Evolutionary conservation across 2,113 vertebrate species (phyloP), one percentile per base, ranked within the genome.

Genomic region (Lepisosteus oculatus): DNA sequence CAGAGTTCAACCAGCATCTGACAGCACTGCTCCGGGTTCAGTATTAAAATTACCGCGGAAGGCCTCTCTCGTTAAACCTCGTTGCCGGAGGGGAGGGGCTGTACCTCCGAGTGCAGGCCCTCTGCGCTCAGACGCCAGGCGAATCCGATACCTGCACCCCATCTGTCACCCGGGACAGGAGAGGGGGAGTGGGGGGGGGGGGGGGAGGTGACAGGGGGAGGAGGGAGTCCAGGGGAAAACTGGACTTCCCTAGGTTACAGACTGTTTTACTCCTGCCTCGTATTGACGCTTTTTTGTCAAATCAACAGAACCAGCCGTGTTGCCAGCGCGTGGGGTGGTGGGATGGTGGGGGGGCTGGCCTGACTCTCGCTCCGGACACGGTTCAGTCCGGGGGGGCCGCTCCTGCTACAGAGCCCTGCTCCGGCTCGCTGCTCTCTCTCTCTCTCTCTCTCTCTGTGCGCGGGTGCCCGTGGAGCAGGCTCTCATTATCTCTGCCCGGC

Each of bases 101-200:
- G 15, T 29, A 11, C 3, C 3, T 70, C 51, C 9, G 17, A 61
- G 51, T 42, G 7, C 4, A 3, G 14, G 51, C n/a, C 47, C 41
- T 67, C 17, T 76, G 29, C 61, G 15, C 29, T 29, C 29, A 29
- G 29, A 29, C 29, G 29, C 29, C 29, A 2, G 29, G 29, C 29
- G 76, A 82, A 82, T 82, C 72, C 78, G 84, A 86, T 86, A 87
- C 81, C 82, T 86, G 77, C 77, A 82, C 82, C 87, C 29, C 86
- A 90, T 89, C 85, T 87, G 87, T 83, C 83, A 85, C 73, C 82
- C 79, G 83, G 74, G 5, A 47, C 75, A 29, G 44, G 15, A 47
- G 55, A 17, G 45, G 29, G 1, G 29, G 29, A 2, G 29, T 1
- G 29, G 2, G 61, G 29, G 1, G 29, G 29, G 29, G 59, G 67